Conservation (phyloP, 2,113 vertebrate species). For the Pollachius pollachius region DNA sequence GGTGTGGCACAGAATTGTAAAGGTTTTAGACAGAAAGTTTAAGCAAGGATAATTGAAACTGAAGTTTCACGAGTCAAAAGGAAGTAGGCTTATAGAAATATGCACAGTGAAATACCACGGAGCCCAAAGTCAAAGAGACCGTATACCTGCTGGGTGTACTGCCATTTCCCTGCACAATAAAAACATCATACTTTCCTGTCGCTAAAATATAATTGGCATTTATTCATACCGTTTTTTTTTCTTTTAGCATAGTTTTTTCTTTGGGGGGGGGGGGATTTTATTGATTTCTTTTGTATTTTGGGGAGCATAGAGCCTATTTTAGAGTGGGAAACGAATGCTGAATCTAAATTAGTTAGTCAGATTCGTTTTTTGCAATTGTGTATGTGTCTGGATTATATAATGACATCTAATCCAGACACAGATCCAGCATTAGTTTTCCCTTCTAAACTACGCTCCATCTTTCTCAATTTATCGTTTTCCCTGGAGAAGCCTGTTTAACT, state of each 20-base stretch:
- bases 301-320: too few relatives aligned
- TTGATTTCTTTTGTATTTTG: too few relatives aligned
- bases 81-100: constrained; percentile 46
- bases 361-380: too few relatives aligned
- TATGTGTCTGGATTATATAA: too few relatives aligned
- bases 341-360: too few relatives aligned
- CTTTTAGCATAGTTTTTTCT: neutral
- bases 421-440: too few relatives aligned
- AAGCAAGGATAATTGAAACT: constrained; percentile 19
- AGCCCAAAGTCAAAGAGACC: constrained; percentile 1
- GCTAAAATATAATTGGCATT: constrained; percentile 1
- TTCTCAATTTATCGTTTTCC: too few relatives aligned
- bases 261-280: too few relatives aligned
- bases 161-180: neutral
- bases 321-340: too few relatives aligned
- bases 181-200: neutral
- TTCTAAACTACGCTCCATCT: too few relatives aligned
- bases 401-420: too few relatives aligned
- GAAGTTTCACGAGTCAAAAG: constrained; percentile 30
- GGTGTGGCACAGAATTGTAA: constrained; percentile 24
- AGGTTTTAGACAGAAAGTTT: constrained; percentile 1
- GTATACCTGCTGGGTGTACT: neutral
- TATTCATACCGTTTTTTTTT: neutral
- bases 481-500: too few relatives aligned
- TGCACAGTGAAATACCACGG: constrained; percentile 27